Percentiles rank a stretch among this genome's conserved stretches.
phyloP scores from a whole-genome alignment of 2,888 invertebrate genomes.

The Synergus laeviventris region DNA sequence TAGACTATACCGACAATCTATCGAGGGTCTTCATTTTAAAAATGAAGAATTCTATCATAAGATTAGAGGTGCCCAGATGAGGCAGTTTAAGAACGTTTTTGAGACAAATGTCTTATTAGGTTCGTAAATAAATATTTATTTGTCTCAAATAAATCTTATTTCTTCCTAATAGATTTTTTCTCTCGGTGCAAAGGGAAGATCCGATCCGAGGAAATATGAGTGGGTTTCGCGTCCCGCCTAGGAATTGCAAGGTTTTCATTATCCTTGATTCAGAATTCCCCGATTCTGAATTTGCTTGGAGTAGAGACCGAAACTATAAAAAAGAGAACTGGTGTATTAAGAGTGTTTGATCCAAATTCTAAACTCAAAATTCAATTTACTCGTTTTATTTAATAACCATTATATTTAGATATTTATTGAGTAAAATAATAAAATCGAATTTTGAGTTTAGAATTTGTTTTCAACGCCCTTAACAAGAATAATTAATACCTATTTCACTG shows the following conservation, averaged over 20 bases:
- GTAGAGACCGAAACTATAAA: constrained; percentile 37
- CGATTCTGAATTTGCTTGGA: constrained; percentile 28
- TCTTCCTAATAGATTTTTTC: constrained; percentile 35
- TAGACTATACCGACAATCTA: constrained; percentile 36
- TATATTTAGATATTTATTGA: no score
- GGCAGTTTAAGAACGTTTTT: constrained; percentile 16
- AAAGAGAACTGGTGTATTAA: constrained; percentile 13
- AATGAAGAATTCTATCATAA: constrained; percentile 31
- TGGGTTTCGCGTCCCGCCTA: constrained; percentile 40
- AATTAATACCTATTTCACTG: constrained; percentile 52
- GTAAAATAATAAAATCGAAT: no score
- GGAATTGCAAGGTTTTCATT: constrained; percentile 32
- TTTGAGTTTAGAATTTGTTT: no score
- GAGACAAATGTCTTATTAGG: constrained; percentile 21
- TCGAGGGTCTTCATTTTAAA: constrained; percentile 35
- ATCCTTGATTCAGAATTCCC: constrained; percentile 35
- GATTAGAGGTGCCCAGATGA: constrained; percentile 30
- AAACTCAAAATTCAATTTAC: no score
- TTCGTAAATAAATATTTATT: constrained; percentile 37
- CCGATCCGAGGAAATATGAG: constrained; percentile 15
- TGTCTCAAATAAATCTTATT: constrained; percentile 37
- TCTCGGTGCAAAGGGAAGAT: constrained; percentile 7
- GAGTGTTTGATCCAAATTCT: no score
- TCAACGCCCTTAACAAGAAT: neutral
- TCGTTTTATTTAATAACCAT: no score